Conservation (phyloP, 2,113 vertebrate species). For the Tiliqua scincoides region DNA sequence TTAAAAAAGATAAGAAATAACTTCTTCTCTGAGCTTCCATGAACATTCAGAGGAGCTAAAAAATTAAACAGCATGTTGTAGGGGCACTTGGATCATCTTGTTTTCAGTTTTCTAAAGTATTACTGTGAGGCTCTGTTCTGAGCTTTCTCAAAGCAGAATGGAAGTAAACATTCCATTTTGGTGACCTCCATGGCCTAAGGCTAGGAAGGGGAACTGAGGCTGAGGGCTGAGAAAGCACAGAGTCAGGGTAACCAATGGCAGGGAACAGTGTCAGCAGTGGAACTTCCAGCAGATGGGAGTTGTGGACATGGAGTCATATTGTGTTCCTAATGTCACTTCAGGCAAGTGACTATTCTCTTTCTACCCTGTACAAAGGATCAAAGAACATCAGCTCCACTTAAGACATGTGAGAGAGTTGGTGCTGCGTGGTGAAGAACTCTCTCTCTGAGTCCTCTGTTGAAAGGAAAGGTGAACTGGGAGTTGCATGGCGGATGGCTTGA, state of each 20-base stretch:
- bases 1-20: too few species aligned
- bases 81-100: too few species aligned
- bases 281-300: neutral
- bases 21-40: too few species aligned
- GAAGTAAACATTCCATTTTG: too few species aligned
- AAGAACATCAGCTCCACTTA: neutral
- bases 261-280: neutral
- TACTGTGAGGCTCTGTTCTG: too few species aligned
- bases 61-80: neutral
- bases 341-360: fast-evolving
- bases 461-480: neutral
- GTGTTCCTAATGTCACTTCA: fast-evolving
- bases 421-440: too few species aligned
- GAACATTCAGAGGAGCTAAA: too few species aligned
- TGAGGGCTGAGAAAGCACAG: neutral
- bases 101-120: too few species aligned
- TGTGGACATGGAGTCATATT: neutral
- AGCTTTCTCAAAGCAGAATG: too few species aligned
- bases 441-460: neutral
- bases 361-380: fast-evolving
- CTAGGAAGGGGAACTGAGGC: neutral
- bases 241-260: neutral
- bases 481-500: neutral
- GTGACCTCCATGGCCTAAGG: too few species aligned
- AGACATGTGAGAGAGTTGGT: too few species aligned